A percentile compares a stretch with the other conserved stretches of the same genome.
Conservation (phyloP, 1,140 invertebrate genomes). For the Agrypnia vestita region DNA sequence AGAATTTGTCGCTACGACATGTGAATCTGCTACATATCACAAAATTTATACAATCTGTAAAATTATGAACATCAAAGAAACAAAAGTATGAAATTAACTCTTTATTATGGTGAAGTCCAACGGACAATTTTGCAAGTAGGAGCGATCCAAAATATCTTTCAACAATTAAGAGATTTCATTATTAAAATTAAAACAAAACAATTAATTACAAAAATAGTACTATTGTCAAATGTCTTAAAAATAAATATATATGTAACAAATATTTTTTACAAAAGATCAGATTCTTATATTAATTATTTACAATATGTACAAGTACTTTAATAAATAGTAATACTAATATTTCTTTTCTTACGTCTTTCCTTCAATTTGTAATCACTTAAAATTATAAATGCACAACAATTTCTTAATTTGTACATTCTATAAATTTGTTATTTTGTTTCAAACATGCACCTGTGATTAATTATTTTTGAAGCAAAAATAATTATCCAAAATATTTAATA, state of each 20-base stretch:
- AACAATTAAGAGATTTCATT: not conserved
- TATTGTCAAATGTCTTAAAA: constrained; percentile 53
- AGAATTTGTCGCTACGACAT: no score
- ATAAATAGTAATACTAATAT: constrained; percentile 47
- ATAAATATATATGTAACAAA: constrained; percentile 35
- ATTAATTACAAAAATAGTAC: constrained; percentile 56
- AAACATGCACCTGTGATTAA: no score
- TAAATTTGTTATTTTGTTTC: not conserved
- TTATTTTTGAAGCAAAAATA: no score
- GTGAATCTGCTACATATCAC: no score
- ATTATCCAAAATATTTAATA: no score
- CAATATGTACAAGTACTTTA: constrained; percentile 28
- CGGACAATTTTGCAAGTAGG: constrained; percentile 12
- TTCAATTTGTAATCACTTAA: constrained; percentile 25
- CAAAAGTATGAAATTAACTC: constrained; percentile 9
- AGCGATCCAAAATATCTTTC: not conserved
- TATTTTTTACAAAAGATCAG: constrained; percentile 28
- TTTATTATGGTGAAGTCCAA: constrained; percentile 9
- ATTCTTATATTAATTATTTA: constrained; percentile 12
- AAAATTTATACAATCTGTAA: no score
- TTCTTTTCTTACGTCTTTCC: constrained; percentile 10
- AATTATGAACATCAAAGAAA: not conserved
- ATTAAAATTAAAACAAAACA: constrained; percentile 33
- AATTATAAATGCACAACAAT: constrained; percentile 37
- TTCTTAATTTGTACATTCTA: not conserved